These are phyloP conservation scores for Neodontobutis hainanensis DNA, from an alignment of 2,113 vertebrate genomes.

Conservation along the genomic window DNA sequence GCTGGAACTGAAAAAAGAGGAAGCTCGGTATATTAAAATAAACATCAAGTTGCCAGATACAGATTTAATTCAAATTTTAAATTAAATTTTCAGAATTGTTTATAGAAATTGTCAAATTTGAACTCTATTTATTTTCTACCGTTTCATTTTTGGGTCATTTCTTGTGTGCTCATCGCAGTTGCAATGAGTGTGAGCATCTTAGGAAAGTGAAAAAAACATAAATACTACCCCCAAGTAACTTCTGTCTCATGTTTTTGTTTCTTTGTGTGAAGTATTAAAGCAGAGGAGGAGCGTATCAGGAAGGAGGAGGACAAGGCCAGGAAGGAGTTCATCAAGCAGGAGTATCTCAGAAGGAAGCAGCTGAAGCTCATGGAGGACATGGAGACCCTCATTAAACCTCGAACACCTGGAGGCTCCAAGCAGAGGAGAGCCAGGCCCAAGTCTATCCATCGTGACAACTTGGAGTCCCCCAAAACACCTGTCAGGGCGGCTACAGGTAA, in stretches of 20 bases:
- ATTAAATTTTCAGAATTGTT: too few species aligned
- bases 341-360: constrained; percentile 95
- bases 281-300: constrained; percentile 93
- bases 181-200: too few species aligned
- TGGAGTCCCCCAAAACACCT: constrained; percentile 91
- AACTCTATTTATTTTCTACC: too few species aligned
- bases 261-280: constrained; percentile 83
- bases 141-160: too few species aligned
- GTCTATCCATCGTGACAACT: constrained; percentile 90
- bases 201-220: background rate
- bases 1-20: constrained; percentile 92
- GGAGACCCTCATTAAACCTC: constrained; percentile 90
- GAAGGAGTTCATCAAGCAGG: constrained; percentile 95
- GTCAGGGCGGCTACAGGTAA: constrained; percentile 92
- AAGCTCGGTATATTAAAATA: constrained; percentile 83
- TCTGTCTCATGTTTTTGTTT: background rate
- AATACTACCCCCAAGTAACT: background rate
- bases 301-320: constrained; percentile 94
- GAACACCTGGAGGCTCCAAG: constrained; percentile 77
- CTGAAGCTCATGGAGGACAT: constrained; percentile 97
- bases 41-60: too few species aligned
- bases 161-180: too few species aligned
- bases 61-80: too few species aligned
- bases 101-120: too few species aligned
- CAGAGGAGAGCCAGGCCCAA: constrained; percentile 91